Conservation (phyloP, 1,140 invertebrate species). For the Diuraphis noxia region DNA sequence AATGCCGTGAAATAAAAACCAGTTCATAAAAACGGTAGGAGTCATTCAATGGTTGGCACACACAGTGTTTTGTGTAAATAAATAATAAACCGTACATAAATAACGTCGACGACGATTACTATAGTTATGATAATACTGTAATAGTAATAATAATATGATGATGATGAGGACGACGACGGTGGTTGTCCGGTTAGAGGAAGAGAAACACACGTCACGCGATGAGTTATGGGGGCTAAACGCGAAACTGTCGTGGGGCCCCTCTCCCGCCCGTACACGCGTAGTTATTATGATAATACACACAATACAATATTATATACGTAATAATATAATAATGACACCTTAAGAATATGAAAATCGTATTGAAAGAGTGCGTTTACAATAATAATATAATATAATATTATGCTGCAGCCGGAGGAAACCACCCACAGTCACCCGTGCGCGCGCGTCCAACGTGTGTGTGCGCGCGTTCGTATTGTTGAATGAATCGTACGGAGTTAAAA, state of each 20-base stretch:
- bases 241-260: not conserved
- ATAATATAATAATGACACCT: slow-evolving; percentile 44
- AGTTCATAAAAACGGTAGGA: slow-evolving; percentile 54
- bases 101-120: slow-evolving; percentile 35
- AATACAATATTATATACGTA: not conserved
- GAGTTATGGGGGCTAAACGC: slow-evolving; percentile 47
- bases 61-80: slow-evolving; percentile 52
- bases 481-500: slow-evolving; percentile 9
- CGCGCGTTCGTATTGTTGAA: slow-evolving; percentile 16
- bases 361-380: slow-evolving; percentile 41
- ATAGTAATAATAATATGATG: not conserved
- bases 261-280: not conserved
- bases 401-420: slow-evolving; percentile 28
- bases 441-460: slow-evolving; percentile 2
- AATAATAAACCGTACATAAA: slow-evolving; percentile 54
- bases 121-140: not conserved
- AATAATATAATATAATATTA: slow-evolving; percentile 14
- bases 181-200: slow-evolving; percentile 23
- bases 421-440: slow-evolving; percentile 23
- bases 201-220: slow-evolving; percentile 22
- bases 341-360: slow-evolving; percentile 40
- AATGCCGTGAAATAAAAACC: slow-evolving; percentile 45
- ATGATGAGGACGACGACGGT: not conserved
- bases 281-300: slow-evolving; percentile 11
- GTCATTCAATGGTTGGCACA: slow-evolving; percentile 49